phyloP scores from a whole-genome alignment of 2,888 invertebrate species.

The Rhopalosiphum nymphaeae region DNA sequence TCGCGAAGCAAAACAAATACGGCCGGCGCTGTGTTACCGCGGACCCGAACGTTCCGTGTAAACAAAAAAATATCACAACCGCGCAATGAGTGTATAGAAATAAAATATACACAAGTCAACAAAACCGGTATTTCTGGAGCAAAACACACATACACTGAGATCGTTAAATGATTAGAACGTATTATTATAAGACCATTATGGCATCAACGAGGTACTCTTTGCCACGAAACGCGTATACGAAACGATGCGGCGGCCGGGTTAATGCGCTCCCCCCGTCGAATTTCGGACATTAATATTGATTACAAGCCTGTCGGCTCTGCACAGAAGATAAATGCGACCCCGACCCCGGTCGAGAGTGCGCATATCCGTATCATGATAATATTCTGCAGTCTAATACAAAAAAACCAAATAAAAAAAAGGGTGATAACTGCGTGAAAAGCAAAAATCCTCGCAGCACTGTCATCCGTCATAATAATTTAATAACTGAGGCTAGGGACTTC shows the following conservation, averaged over 20 bases:
- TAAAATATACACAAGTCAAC: neutral
- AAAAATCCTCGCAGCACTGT: neutral
- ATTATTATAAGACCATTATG: conserved; percentile 48
- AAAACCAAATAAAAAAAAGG: neutral
- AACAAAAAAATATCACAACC: conserved; percentile 42
- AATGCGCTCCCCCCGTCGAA: neutral
- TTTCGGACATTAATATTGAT: conserved; percentile 21
- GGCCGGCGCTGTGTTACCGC: neutral
- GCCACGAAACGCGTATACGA: neutral
- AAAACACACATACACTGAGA: conserved; percentile 11
- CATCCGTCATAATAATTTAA: neutral
- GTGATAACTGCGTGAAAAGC: neutral
- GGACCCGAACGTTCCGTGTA: conserved; percentile 43
- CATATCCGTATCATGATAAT: neutral
- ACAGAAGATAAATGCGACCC: neutral
- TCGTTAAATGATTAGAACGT: conserved; percentile 37
- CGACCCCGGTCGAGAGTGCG: neutral
- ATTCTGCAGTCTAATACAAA: neutral
- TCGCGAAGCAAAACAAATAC: conserved; percentile 31
- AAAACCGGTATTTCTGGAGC: conserved; percentile 61
- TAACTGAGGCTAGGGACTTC: neutral
- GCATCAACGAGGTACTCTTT: conserved; percentile 23
- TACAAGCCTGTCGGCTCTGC: neutral
- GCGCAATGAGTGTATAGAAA: neutral
- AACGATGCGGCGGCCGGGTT: neutral